Percentiles rank a stretch among this genome's conserved stretches.
These are phyloP conservation scores for Meteorus cinctellus DNA, from an alignment of 2,888 invertebrate genomes.

Conservation along the genomic window DNA sequence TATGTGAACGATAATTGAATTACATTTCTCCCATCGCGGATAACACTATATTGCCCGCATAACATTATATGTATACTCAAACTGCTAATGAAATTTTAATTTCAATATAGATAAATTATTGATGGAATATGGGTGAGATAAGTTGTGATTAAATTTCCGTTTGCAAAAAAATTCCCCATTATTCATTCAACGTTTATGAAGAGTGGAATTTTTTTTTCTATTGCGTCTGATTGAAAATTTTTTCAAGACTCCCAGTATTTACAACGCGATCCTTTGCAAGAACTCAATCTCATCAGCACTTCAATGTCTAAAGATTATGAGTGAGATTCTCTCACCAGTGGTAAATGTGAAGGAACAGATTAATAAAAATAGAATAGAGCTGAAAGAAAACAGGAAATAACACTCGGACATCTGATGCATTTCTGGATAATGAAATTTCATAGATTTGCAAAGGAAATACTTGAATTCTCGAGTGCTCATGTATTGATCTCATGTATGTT, in stretches of 20 bases:
- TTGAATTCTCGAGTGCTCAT: background rate
- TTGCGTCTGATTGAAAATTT: background rate
- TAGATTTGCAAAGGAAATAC: background rate
- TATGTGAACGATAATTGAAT: constrained; percentile 48
- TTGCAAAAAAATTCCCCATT: no score
- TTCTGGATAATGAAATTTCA: background rate
- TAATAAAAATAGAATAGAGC: background rate
- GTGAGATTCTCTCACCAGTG: background rate
- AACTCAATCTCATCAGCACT: background rate
- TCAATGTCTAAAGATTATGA: background rate
- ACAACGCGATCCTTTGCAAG: background rate
- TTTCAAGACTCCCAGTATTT: background rate
- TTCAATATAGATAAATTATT: background rate
- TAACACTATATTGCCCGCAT: constrained; percentile 18
- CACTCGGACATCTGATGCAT: background rate
- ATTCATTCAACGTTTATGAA: no score
- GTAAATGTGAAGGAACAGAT: background rate
- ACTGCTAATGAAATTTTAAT: constrained; percentile 22
- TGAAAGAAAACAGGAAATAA: background rate
- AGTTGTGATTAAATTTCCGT: background rate
- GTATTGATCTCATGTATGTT: no score
- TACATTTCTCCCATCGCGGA: constrained; percentile 32
- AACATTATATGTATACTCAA: constrained; percentile 20
- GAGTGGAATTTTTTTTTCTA: background rate
- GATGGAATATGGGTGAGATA: background rate